These are phyloP conservation scores for Pseudomyrmex flavicornis DNA, from an alignment of 1,140 invertebrate genomes.

Conservation along the genomic window DNA sequence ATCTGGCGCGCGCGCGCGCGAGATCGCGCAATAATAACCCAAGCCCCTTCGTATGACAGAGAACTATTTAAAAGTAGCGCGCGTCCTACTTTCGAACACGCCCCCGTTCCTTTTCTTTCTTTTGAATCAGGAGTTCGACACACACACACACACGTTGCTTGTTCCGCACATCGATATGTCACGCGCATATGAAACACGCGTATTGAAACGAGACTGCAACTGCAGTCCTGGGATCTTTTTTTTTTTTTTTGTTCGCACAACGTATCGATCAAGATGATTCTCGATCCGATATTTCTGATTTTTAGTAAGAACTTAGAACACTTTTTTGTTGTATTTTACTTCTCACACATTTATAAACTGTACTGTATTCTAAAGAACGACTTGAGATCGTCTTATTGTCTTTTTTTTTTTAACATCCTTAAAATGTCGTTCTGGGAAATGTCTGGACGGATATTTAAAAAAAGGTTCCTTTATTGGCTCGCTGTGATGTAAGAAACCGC, in stretches of 20 bases:
- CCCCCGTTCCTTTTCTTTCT: conserved; percentile 32
- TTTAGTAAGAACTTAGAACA: background rate
- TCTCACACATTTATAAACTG: too few species aligned
- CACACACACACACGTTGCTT: background rate
- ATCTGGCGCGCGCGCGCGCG: background rate
- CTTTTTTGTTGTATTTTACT: too few species aligned
- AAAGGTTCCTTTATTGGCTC: background rate
- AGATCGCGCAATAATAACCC: conserved; percentile 79
- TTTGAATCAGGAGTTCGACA: conserved; percentile 20
- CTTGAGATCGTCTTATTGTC: too few species aligned
- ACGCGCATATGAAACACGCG: background rate
- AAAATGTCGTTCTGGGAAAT: too few species aligned
- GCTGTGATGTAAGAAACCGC: conserved; percentile 16
- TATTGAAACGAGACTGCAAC: background rate
- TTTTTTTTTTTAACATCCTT: too few species aligned
- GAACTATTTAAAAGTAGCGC: conserved; percentile 74
- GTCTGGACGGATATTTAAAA: too few species aligned
- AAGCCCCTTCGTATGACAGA: conserved; percentile 72
- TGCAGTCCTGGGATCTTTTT: background rate
- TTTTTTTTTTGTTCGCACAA: background rate
- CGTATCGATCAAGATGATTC: background rate
- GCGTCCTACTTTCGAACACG: conserved; percentile 48
- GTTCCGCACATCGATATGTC: background rate
- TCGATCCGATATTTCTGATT: conserved; percentile 17
- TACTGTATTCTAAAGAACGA: too few species aligned